Conservation (phyloP, 2,113 vertebrate genomes). For the Tretioscincus oriximinensis region DNA sequence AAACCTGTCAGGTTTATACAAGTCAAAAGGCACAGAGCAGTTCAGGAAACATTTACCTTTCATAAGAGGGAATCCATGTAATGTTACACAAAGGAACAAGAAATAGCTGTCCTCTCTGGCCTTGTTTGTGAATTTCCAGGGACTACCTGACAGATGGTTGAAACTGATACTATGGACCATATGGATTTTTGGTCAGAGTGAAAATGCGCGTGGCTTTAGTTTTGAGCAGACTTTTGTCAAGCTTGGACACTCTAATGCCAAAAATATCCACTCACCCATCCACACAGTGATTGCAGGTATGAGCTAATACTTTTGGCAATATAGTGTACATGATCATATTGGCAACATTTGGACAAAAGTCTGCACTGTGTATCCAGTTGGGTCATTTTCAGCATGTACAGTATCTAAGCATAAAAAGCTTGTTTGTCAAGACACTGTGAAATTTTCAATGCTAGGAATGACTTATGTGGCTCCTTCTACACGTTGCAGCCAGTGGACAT, state of each 20-base stretch:
- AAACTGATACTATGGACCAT: neutral
- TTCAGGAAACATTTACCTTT: neutral
- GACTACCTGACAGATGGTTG: neutral
- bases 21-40: neutral
- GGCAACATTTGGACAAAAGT: neutral
- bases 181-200: slow-evolving; percentile 1
- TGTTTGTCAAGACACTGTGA: too few species aligned
- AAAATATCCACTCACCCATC: too few species aligned
- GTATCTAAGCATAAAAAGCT: too few species aligned
- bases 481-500: too few species aligned
- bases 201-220: neutral
- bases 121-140: neutral
- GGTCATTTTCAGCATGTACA: neutral
- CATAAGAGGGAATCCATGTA: neutral
- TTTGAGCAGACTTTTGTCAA: slow-evolving; percentile 1
- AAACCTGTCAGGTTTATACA: neutral
- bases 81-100: neutral
- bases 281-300: too few species aligned
- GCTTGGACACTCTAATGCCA: too few species aligned
- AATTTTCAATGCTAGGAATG: too few species aligned
- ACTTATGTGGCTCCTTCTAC: too few species aligned
- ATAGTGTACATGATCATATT: too few species aligned
- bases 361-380: neutral
- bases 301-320: too few species aligned
- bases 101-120: neutral